These are phyloP conservation scores for Malacoctenus gilli DNA, from an alignment of 2,797 vertebrate species.

Conservation along the genomic window DNA sequence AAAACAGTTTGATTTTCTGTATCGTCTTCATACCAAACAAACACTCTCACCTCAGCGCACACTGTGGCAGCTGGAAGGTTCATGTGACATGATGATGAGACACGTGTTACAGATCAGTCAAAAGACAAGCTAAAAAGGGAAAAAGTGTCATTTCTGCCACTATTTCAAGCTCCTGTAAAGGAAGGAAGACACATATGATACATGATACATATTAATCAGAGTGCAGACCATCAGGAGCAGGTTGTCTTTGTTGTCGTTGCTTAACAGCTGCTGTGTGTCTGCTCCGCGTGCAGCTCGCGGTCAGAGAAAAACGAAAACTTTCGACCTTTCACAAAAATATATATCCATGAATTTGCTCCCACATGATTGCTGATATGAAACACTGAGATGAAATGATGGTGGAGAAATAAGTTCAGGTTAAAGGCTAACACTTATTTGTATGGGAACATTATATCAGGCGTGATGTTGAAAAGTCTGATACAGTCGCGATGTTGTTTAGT, in stretches of 20 bases:
- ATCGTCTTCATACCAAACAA: too few relatives aligned
- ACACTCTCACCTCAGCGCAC: neutral
- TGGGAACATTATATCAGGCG: too few relatives aligned
- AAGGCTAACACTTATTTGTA: too few relatives aligned
- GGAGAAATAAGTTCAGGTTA: too few relatives aligned
- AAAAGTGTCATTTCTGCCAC: too few relatives aligned
- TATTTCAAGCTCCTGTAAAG: too few relatives aligned
- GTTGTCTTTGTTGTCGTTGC: slow-evolving; percentile 6
- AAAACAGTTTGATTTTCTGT: neutral
- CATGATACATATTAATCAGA: slow-evolving; percentile 55
- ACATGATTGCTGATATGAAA: slow-evolving; percentile 10
- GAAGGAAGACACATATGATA: too few relatives aligned
- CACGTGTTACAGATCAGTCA: slow-evolving; percentile 53
- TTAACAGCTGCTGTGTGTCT: slow-evolving; percentile 32
- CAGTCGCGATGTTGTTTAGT: too few relatives aligned
- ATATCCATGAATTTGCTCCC: slow-evolving; percentile 17
- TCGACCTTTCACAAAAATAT: slow-evolving; percentile 35
- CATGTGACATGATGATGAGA: neutral
- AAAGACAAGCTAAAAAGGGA: too few relatives aligned
- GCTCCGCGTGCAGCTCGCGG: slow-evolving; percentile 25
- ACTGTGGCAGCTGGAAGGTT: neutral
- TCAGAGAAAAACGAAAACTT: slow-evolving; percentile 16
- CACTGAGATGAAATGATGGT: too few relatives aligned
- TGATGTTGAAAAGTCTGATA: too few relatives aligned
- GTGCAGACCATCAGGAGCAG: slow-evolving; percentile 7